Evolutionary conservation across 2,888 invertebrate species (phyloP).

Genomic region (Blomia tropicalis): DNA sequence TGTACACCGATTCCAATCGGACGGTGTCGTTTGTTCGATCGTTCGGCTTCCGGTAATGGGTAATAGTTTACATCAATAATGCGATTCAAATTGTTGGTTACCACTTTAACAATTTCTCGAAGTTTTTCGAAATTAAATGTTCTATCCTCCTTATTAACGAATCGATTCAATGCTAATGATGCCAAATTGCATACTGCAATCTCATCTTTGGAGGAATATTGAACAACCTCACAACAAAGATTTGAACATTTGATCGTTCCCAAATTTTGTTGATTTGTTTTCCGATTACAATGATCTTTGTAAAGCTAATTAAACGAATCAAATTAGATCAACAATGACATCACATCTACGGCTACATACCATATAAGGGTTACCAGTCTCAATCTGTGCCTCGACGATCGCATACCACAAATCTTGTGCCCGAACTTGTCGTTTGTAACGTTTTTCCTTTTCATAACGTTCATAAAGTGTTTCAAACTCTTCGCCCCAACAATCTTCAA

Average conservation of each 20-base stretch:
- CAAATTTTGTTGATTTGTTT: constrained; percentile 86
- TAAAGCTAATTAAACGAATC: constrained; percentile 41
- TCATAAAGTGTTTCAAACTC: constrained; percentile 76
- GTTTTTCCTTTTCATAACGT: constrained; percentile 63
- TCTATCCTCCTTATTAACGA: constrained; percentile 51
- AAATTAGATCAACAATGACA: background rate
- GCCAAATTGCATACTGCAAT: constrained; percentile 48
- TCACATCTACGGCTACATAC: constrained; percentile 25
- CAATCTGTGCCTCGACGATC: constrained; percentile 82
- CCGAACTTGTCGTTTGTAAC: constrained; percentile 46
- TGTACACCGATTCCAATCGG: constrained; percentile 78
- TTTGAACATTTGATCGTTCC: constrained; percentile 54
- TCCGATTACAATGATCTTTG: constrained; percentile 87
- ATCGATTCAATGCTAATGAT: constrained; percentile 89
- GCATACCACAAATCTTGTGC: constrained; percentile 86
- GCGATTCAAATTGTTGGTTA: constrained; percentile 81
- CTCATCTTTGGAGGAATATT: constrained; percentile 73
- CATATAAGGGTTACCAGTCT: constrained; percentile 97
- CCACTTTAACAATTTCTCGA: constrained; percentile 66
- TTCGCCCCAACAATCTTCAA: constrained; percentile 82
- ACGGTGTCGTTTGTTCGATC: constrained; percentile 56
- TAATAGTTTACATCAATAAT: constrained; percentile 93
- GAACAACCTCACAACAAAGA: constrained; percentile 91
- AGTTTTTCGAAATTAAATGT: constrained; percentile 73
- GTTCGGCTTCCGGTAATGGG: constrained; percentile 61